Percentiles rank a stretch among this genome's conserved stretches.
phyloP scores from a whole-genome alignment of 2,797 vertebrate genomes.

The Aotus griseimembra region DNA sequence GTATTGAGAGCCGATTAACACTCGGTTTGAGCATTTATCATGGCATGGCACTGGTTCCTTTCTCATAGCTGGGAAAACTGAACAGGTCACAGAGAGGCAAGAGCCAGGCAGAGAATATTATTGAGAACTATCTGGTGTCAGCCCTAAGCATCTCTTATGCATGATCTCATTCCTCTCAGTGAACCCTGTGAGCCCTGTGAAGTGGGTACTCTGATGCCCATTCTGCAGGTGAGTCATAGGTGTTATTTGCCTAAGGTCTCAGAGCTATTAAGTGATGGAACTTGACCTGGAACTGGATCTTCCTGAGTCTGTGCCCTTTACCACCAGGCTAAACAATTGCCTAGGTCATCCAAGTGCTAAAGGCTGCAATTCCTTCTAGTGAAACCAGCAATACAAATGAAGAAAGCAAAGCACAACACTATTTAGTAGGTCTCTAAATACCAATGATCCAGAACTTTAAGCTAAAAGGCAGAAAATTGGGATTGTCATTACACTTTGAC shows the following conservation, averaged over 20 bases:
- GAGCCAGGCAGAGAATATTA: not conserved
- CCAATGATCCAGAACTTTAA: not conserved
- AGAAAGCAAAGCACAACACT: slow-evolving; percentile 3
- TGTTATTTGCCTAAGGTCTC: not conserved
- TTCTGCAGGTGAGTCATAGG: slow-evolving; percentile 24
- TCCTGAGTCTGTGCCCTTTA: not conserved
- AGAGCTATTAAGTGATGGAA: slow-evolving; percentile 18
- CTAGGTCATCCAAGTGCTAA: not conserved
- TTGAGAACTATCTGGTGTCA: slow-evolving; percentile 6
- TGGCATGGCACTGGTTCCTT: not conserved
- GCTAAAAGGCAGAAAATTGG: not conserved
- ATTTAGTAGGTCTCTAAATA: not conserved
- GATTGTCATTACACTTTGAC: not conserved
- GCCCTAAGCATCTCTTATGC: not conserved
- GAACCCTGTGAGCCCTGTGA: slow-evolving; percentile 28
- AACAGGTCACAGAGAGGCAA: slow-evolving; percentile 9
- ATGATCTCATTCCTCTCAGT: not conserved
- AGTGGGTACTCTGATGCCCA: not conserved
- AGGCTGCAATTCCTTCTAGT: slow-evolving; percentile 8
- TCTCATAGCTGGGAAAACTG: slow-evolving; percentile 36
- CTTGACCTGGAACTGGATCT: not conserved
- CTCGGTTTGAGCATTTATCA: slow-evolving; percentile 25
- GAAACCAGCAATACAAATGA: slow-evolving; percentile 1
- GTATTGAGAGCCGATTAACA: slow-evolving; percentile 37
- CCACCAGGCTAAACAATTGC: not conserved